A percentile compares a stretch with the other conserved stretches of the same genome.
Evolutionary conservation across 2,888 invertebrate species (phyloP).

Genomic region (Reticulitermes lucifugus): DNA sequence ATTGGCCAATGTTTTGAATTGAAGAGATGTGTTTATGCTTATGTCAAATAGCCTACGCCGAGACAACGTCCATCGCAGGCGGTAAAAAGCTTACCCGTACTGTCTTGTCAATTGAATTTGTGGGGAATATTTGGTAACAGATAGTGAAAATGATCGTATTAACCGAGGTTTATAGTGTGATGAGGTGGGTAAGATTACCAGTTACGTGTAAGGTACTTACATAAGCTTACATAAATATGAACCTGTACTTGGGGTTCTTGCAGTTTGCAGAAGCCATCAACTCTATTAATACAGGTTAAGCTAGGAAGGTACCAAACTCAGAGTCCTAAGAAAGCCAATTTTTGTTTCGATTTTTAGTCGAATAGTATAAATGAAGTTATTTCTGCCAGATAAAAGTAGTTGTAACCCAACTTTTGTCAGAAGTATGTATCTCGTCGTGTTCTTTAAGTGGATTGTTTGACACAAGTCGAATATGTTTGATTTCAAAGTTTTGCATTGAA

Average conservation of each 20-base stretch:
- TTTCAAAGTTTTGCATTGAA: too few relatives aligned
- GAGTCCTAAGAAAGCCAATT: neutral
- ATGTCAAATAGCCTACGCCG: constrained; percentile 26
- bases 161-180: neutral
- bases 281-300: neutral
- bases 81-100: neutral
- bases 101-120: constrained; percentile 9
- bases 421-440: too few relatives aligned
- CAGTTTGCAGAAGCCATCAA: neutral
- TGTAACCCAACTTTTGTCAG: too few relatives aligned
- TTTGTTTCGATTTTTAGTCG: neutral
- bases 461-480: too few relatives aligned
- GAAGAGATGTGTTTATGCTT: neutral
- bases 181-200: neutral
- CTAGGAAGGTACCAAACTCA: neutral
- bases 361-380: neutral
- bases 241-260: neutral
- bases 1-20: neutral
- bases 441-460: too few relatives aligned
- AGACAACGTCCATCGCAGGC: constrained; percentile 14
- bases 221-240: neutral
- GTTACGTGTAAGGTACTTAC: neutral
- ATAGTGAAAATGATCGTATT: neutral
- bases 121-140: neutral
- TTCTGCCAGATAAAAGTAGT: neutral